These are phyloP conservation scores for Drosophila hydei DNA, from an alignment of 1,140 invertebrate species.

Conservation along the genomic window DNA sequence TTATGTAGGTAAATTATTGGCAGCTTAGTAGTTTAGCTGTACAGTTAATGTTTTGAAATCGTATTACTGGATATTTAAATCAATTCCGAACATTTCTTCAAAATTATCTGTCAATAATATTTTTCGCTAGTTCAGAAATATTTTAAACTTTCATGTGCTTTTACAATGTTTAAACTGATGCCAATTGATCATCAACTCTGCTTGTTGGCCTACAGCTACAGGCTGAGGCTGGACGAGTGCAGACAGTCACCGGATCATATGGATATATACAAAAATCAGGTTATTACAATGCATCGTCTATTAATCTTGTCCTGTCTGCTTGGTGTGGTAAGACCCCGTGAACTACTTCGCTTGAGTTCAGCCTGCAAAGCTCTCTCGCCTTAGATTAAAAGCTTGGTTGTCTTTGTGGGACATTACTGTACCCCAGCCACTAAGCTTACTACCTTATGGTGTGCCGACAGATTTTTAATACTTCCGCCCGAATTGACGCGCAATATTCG, in stretches of 20 bases:
- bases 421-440: not conserved
- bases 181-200: not conserved
- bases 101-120: not conserved
- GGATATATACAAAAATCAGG: not conserved
- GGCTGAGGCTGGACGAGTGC: not conserved
- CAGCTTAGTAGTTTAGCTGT: not conserved
- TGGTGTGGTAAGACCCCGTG: not conserved
- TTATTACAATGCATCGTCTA: not conserved
- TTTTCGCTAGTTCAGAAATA: not conserved
- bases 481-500: not conserved
- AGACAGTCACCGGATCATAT: not conserved
- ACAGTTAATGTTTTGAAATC: not conserved
- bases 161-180: constrained; percentile 7
- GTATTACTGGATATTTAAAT: not conserved
- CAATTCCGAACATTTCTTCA: not conserved
- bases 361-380: not conserved
- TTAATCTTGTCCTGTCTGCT: not conserved
- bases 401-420: not conserved
- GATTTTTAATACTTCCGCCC: not conserved
- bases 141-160: not conserved
- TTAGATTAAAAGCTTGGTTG: not conserved
- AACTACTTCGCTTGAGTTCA: no score
- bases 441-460: not conserved
- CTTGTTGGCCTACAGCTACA: not conserved
- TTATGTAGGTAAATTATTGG: not conserved